Evolutionary conservation across 2,888 invertebrate genomes (phyloP).

Genomic region (Leptinotarsa haldemani): DNA sequence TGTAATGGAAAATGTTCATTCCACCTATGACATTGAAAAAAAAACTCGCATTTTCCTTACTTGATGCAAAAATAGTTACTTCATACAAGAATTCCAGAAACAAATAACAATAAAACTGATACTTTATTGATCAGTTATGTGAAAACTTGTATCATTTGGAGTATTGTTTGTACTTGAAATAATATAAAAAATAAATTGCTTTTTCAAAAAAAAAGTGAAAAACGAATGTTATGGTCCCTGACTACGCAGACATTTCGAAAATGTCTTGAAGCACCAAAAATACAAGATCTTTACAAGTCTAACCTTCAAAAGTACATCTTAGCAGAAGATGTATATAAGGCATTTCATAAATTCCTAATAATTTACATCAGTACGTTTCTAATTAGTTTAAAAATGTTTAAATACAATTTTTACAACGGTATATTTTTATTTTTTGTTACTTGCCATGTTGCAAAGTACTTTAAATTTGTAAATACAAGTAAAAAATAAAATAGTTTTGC

Average conservation of each 20-base stretch:
- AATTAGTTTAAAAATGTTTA: conserved; percentile 35
- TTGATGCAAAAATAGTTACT: background rate
- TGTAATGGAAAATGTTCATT: background rate
- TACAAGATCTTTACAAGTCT: conserved; percentile 44
- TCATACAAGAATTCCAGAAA: background rate
- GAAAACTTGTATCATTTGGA: conserved; percentile 19
- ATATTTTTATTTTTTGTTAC: conserved; percentile 21
- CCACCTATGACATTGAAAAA: background rate
- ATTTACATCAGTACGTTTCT: conserved; percentile 48
- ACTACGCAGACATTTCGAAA: conserved; percentile 44
- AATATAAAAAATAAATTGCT: conserved; percentile 26
- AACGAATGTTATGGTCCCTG: conserved; percentile 46
- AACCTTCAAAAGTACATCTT: conserved; percentile 51
- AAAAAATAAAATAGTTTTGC: conserved; percentile 12
- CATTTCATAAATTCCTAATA: conserved; percentile 42
- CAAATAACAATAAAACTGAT: conserved; percentile 4
- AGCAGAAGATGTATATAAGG: conserved; percentile 50
- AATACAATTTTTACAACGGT: conserved; percentile 31
- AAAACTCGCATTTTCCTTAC: background rate
- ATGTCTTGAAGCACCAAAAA: conserved; percentile 49
- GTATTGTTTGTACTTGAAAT: conserved; percentile 25
- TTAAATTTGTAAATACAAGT: conserved; percentile 25
- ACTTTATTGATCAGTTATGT: conserved; percentile 2
- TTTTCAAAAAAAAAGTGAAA: conserved; percentile 24
- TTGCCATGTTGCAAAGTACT: conserved; percentile 31